Evolutionary conservation across 2,113 vertebrate species (phyloP).

Genomic region (Lanius ludovicianus): DNA sequence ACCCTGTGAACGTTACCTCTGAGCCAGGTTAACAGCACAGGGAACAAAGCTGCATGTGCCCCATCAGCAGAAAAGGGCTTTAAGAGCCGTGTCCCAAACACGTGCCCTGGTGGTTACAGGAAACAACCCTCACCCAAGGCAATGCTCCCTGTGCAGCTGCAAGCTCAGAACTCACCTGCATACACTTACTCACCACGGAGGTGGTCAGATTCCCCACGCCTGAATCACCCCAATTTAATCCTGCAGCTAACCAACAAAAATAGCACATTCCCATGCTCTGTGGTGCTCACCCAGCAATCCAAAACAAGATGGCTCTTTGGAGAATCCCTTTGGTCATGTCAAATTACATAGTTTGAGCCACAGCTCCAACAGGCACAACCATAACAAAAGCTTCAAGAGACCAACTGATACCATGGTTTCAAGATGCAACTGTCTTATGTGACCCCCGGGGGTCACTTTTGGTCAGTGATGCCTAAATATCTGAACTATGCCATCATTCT

Average conservation of each 20-base stretch:
- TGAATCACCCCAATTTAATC: background rate
- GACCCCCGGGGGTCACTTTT: background rate
- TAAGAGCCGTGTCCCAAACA: background rate
- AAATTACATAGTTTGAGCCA: rapidly evolving
- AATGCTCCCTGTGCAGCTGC: rapidly evolving
- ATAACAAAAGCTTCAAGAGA: background rate
- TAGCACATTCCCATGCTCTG: background rate
- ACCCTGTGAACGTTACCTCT: background rate
- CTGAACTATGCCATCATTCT: background rate
- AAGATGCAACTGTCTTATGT: background rate
- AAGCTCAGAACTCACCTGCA: background rate
- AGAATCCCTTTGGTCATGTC: background rate
- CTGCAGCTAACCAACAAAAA: background rate
- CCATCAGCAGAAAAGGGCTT: background rate
- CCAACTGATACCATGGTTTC: rapidly evolving
- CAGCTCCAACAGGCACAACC: background rate
- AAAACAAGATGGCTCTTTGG: background rate
- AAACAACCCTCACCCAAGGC: background rate
- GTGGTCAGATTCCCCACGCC: background rate
- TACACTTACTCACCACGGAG: background rate
- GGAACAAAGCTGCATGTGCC: rapidly evolving
- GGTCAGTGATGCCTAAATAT: background rate
- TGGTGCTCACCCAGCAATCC: background rate
- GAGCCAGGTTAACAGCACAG: background rate
- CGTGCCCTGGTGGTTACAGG: background rate